Evolutionary conservation across 2,797 vertebrate species (phyloP).

Genomic region (Clamator glandarius): DNA sequence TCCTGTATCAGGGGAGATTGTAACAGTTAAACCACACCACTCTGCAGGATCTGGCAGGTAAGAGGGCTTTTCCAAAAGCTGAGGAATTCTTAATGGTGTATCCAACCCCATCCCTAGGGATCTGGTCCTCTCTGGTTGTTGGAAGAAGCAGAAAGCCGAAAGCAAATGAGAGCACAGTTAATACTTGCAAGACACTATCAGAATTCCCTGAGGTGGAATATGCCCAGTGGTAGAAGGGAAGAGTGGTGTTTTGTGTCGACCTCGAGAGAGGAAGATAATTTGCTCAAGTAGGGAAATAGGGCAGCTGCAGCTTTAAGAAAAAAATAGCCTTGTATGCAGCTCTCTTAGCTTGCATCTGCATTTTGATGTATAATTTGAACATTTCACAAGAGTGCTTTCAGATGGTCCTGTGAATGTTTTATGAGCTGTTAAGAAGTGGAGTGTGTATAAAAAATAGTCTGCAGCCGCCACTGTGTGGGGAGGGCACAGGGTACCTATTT

Average conservation of each 20-base stretch:
- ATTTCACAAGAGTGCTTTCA: constrained; percentile 55
- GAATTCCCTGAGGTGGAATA: neutral
- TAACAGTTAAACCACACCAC: neutral
- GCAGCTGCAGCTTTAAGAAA: neutral
- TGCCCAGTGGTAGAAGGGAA: neutral
- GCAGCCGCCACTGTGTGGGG: neutral
- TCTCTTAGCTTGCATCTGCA: neutral
- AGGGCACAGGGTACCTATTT: neutral
- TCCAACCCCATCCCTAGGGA: neutral
- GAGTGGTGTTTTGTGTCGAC: neutral
- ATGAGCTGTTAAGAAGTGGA: neutral
- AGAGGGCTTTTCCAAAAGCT: neutral
- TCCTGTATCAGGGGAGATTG: neutral
- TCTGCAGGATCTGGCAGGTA: neutral
- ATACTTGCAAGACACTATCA: neutral
- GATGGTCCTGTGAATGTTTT: constrained; percentile 32
- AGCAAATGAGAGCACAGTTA: rapidly evolving
- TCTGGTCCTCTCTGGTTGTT: neutral
- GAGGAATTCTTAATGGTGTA: neutral
- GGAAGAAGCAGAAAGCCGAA: neutral
- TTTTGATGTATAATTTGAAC: neutral
- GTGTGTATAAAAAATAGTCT: neutral
- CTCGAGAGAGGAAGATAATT: neutral
- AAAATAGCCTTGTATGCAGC: constrained; percentile 16
- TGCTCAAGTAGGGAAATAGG: neutral